These are phyloP conservation scores for Macrotis lagotis DNA, from an alignment of 2,113 vertebrate genomes.

Conservation along the genomic window DNA sequence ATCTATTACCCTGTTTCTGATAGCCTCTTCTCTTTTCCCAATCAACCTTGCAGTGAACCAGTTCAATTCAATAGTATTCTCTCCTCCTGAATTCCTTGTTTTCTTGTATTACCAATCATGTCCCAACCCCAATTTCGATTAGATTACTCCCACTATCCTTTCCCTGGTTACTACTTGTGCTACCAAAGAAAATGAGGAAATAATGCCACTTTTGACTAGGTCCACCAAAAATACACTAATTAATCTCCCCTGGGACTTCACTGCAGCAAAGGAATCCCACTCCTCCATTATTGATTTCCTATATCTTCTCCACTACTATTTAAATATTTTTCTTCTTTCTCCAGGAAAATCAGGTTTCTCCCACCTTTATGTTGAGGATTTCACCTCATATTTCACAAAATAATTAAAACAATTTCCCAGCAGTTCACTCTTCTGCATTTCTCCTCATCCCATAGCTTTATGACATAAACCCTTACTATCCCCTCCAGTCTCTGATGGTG, in stretches of 20 bases:
- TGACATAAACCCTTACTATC: neutral
- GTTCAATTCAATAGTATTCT: neutral
- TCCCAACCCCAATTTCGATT: neutral
- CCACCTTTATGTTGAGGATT: neutral
- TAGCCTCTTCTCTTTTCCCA: neutral
- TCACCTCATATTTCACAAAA: neutral
- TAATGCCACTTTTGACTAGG: neutral
- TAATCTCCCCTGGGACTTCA: neutral
- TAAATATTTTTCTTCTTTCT: neutral
- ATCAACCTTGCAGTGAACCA: neutral
- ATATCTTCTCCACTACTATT: neutral
- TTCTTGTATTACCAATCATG: neutral
- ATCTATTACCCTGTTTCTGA: neutral
- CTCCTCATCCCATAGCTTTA: neutral
- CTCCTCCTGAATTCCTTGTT: neutral
- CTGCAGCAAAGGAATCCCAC: neutral
- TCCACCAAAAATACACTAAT: neutral
- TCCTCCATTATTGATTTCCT: neutral
- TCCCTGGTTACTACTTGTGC: neutral
- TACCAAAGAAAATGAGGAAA: neutral
- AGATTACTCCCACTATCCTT: neutral
- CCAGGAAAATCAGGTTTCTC: neutral
- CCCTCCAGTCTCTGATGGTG: neutral
- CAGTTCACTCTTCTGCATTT: neutral
- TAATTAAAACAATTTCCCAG: neutral